Conservation (phyloP, 1,140 invertebrate genomes). For the Ips nitidus region DNA sequence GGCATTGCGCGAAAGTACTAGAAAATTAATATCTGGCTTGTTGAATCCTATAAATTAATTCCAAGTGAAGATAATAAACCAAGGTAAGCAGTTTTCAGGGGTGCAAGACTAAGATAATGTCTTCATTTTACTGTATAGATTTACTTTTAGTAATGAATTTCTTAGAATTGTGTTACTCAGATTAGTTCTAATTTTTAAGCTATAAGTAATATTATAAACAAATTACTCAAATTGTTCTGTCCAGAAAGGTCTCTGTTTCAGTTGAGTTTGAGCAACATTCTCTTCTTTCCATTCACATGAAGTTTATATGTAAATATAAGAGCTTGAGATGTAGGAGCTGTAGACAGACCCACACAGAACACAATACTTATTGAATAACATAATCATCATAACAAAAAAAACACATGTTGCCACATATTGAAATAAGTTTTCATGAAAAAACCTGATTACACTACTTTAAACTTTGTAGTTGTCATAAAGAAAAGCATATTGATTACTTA, state of each 20-base stretch:
- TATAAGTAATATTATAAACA: neutral
- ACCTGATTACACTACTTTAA: too few relatives aligned
- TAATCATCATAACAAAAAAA: too few relatives aligned
- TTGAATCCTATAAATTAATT: slow-evolving; percentile 5
- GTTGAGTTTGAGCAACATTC: too few relatives aligned
- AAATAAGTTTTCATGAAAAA: too few relatives aligned
- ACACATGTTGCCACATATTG: too few relatives aligned
- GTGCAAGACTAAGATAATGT: neutral
- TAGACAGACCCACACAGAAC: too few relatives aligned
- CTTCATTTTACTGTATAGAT: neutral
- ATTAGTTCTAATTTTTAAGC: neutral
- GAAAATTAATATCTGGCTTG: neutral
- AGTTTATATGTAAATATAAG: too few relatives aligned
- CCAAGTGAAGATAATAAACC: neutral
- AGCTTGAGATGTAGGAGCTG: too few relatives aligned
- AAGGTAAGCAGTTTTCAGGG: neutral
- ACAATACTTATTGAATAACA: too few relatives aligned
- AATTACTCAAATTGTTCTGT: neutral
- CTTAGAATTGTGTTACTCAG: neutral
- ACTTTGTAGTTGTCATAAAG: too few relatives aligned
- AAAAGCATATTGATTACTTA: too few relatives aligned
- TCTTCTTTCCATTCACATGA: too few relatives aligned
- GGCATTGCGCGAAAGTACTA: neutral
- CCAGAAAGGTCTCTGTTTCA: neutral
- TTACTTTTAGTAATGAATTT: neutral